A percentile compares a stretch with the other conserved stretches of the same genome.
Conservation (phyloP, 1,140 invertebrate genomes). For the Rhopalosiphum maidis region DNA sequence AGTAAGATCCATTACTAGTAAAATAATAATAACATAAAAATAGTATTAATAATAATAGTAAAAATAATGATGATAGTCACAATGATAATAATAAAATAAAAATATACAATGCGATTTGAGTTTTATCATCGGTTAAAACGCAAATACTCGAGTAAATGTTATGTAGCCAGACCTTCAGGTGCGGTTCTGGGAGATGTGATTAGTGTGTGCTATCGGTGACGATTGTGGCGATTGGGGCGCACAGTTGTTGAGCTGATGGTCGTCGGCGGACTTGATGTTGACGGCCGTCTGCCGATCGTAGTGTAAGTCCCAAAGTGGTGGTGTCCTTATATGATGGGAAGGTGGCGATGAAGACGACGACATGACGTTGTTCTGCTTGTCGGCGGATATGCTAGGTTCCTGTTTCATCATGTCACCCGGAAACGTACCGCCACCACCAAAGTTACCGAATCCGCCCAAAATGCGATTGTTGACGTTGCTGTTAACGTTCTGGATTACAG, state of each 20-base stretch:
- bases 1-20: not conserved
- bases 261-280: constrained; percentile 46
- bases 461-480: constrained; percentile 64
- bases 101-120: constrained; percentile 13
- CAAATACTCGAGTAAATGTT: constrained; percentile 60
- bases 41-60: constrained; percentile 15
- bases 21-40: not conserved
- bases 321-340: constrained; percentile 58
- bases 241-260: constrained; percentile 20
- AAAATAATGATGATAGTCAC: not conserved
- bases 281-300: constrained; percentile 61
- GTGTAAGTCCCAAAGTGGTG: constrained; percentile 62
- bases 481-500: constrained; percentile 67
- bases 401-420: constrained; percentile 40
- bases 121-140: constrained; percentile 48
- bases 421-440: not conserved
- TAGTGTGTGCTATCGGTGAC: constrained; percentile 23
- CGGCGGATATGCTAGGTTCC: constrained; percentile 52
- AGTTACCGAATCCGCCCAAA: constrained; percentile 48
- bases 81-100: constrained; percentile 11
- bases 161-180: constrained; percentile 67
- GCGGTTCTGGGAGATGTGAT: constrained; percentile 59
- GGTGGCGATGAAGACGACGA: constrained; percentile 51
- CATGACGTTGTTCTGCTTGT: constrained; percentile 48
- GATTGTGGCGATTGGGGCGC: constrained; percentile 13